A percentile compares a stretch with the other conserved stretches of the same genome.
phyloP scores from a whole-genome alignment of 2,888 invertebrate genomes.

The Sphaerophoria taeniata region DNA sequence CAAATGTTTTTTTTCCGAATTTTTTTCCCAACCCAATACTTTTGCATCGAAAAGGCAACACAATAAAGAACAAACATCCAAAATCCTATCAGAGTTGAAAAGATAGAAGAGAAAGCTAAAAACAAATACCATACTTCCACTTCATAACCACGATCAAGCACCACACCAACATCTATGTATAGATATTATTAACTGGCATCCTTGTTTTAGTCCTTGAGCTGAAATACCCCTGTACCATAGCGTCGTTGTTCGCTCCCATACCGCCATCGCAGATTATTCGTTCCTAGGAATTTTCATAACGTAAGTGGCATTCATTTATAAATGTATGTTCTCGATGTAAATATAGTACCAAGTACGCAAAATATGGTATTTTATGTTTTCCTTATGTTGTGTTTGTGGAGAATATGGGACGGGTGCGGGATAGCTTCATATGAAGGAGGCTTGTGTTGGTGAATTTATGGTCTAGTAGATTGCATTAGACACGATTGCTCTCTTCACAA shows the following conservation, averaged over 20 bases:
- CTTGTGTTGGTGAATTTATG: constrained; percentile 65
- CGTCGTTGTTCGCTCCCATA: too few species aligned
- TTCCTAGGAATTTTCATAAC: constrained; percentile 74
- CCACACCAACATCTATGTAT: neutral
- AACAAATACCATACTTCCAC: constrained; percentile 10
- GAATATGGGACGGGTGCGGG: neutral
- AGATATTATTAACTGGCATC: neutral
- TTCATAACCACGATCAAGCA: constrained; percentile 4
- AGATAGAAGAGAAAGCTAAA: constrained; percentile 18
- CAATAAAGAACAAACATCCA: constrained; percentile 29
- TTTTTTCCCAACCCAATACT: constrained; percentile 9
- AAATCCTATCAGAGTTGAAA: constrained; percentile 32
- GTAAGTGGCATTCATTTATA: constrained; percentile 73
- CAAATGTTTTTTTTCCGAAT: neutral
- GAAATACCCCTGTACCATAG: constrained; percentile 9
- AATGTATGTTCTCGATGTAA: constrained; percentile 73
- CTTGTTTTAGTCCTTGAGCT: constrained; percentile 7
- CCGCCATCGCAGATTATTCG: constrained; percentile 41
- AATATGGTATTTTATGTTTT: constrained; percentile 68
- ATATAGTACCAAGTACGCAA: constrained; percentile 63
- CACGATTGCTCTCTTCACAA: constrained; percentile 64
- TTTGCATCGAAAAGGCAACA: neutral
- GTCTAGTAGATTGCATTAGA: constrained; percentile 72
- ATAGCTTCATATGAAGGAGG: neutral
- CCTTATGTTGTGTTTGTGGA: constrained; percentile 44